Evolutionary conservation across 2,113 vertebrate species (phyloP), one percentile per base, ranked within the genome.

Genomic region (Tursiops truncatus): DNA sequence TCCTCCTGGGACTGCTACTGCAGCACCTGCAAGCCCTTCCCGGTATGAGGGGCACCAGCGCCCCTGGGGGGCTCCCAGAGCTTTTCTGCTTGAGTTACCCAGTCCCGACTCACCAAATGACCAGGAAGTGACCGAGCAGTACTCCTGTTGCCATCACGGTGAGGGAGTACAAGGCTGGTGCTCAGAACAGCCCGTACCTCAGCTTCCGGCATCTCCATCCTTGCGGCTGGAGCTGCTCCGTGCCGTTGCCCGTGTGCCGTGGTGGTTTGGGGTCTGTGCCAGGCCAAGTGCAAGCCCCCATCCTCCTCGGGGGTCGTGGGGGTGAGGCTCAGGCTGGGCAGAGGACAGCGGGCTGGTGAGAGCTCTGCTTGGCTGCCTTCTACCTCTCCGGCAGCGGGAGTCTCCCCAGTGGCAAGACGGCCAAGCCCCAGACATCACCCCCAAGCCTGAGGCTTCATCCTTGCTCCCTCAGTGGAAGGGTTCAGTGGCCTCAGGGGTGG

Each of bases 131-230:
- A 36, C 73, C 3, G 11, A 8, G 85, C 38, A 26, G 47, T 2
- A 0, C 20, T 38, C 25, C 60, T 2, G 13, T 41, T 9, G 9
- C 73, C n/a, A 3, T 53, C 67, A 3, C 1, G 0, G 7, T 33
- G 15, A 50, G 5, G 63, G 26, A 33, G 11, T 0, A 1, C 68
- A 31, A 53, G 41, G 28, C 50, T 56, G 2, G 1, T 0, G 8
- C 23, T 58, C 33, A 62, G 2, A 53, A 28, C 50, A 25, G 28
- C 60, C 91, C 13, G 38, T 15, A 0, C 17, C 65, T 81, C 6
- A 4, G 38, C 80, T 74, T 44, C 65, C 5, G 0, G 36, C 2
- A 1, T 15, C 60, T 68, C 50, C 36, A 15, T 70, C 36, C 28
- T 1, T 38, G 77, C 25, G 9, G 18, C 33, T 8, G 33, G 58